Base-by-base conservation (phyloP, 2,113 vertebrate species). In the Chionodraco myersi region DNA sequence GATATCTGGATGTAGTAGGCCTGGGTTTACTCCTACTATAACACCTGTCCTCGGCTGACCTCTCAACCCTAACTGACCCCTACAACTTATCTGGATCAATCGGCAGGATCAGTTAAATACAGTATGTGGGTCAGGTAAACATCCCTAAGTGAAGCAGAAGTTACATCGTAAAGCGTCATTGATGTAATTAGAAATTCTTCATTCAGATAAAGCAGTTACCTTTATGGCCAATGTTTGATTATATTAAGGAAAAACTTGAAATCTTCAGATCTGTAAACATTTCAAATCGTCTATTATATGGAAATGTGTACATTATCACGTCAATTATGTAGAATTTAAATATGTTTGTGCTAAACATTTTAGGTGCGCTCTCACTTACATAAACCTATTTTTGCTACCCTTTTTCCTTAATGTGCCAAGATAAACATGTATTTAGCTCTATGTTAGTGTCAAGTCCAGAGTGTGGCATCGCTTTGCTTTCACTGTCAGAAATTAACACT, bases 41-140 rank as follows among this genome's bases (percentile, higher is more conserved):
- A 91, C 92, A 93, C 82, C 90, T 87, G 84, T 87, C 88, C 73
- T 68, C 68, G 0, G 75, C 67, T 82, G 88, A 92, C 87, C 92
- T 83, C 85, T 92, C 66, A 92, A 83, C 87, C 79, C 66, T 68
- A 18, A 53, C 64, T 83, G 82, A 91, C 85, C 90, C 77, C 30
- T 18, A 11, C 10, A 8, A 10, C 6, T 63, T 26, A 54, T 62
- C 75, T 61, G 11, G 61, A 68, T 72, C 48, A 63, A 60, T 64
- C 60, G 41, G 41, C n/a, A 2, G 41, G 26, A 84, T 62, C 51
- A 3, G 26, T 56, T 62, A 44, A 45, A 70, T 59, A 45, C 3
- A 59, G n/a, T 11, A 16, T 51, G 9, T 18, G 34, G 18, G 45
- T 10, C 49, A 53, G 14, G 4, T 14, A 12, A 77, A 71, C 2